Evolutionary conservation across 1,140 invertebrate species (phyloP), one percentile per base, ranked within the genome.

Genomic region (Drosophila nannoptera): DNA sequence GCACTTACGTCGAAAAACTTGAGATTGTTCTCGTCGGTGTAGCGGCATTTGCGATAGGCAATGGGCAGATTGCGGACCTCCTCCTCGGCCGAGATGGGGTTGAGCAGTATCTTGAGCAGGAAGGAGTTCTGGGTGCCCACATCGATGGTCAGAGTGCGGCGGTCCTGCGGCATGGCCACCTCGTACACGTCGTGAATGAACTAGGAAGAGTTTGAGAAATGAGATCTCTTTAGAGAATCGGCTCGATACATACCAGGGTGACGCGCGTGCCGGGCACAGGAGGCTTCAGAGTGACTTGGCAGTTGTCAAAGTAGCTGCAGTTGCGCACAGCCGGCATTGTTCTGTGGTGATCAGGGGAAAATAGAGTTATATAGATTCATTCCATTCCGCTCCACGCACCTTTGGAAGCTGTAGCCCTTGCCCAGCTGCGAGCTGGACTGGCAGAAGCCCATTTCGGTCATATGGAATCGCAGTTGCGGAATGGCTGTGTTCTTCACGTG

Each of bases 21-120:
- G 0, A 88, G 65, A 55, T 87, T 55, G 16, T 78, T 80, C 49
- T 88, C 87, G 29, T 86, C 59, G 4, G 9, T 35, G 33, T 83
- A 88, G 12, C 87, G 87, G 61, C 87, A 88, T 42, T 88, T 88
- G 38, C 87, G 70, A 77, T 83, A 88, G 12, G 80, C 73, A 35
- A 87, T 61, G 3, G 87, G 87, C 22, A 88, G 29, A 40, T 86
- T 73, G 7, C 71, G 46, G 11, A 88, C 87, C 32, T 87, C 80
- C 2, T 33, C 53, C 54, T 88, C 87, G 0, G 87, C 70, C 33
- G 73, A 71, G 16, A 78, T 69, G 2, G 77, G 50, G 16, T 53
- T 69, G 4, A 88, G 46, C 8, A 70, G 16, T 0, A 86, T 7
- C 16, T 78, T 75, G 4, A 87, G 49, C 11, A 68, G 70, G 31